Conservation (phyloP, 2,113 vertebrate genomes). For the Ceratotherium simum region DNA sequence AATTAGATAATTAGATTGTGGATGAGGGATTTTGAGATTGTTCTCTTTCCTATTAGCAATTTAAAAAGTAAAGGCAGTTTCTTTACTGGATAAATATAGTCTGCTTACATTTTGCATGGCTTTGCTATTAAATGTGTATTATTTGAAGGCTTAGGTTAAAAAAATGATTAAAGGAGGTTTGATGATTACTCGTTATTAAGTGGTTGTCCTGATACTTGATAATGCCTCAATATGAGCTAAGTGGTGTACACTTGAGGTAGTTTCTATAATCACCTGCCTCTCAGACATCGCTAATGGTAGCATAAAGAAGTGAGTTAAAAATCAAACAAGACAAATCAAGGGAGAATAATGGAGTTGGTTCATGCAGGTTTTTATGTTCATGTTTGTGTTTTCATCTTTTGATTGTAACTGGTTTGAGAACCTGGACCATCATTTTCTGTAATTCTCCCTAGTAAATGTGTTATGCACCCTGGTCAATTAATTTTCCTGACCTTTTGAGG, state of each 20-base stretch:
- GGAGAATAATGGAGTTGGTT: background rate
- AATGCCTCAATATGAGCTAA: background rate
- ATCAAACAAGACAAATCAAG: background rate
- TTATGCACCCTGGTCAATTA: background rate
- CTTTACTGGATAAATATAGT: background rate
- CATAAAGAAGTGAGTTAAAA: slow-evolving; percentile 1
- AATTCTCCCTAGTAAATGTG: background rate
- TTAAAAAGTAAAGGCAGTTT: slow-evolving; percentile 4
- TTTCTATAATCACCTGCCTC: background rate
- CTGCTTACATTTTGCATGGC: slow-evolving; percentile 3
- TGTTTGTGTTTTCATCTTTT: background rate
- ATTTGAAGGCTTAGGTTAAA: slow-evolving; percentile 37
- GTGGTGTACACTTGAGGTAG: background rate
- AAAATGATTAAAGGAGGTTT: slow-evolving; percentile 21
- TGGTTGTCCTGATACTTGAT: slow-evolving; percentile 16
- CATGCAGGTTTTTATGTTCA: background rate
- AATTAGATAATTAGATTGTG: slow-evolving; percentile 1
- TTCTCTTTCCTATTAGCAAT: slow-evolving; percentile 30
- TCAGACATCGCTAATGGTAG: background rate
- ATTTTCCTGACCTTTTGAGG: slow-evolving; percentile 66
- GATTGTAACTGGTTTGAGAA: background rate
- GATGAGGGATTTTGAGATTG: slow-evolving; percentile 24
- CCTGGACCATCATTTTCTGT: background rate
- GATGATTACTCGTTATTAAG: background rate
- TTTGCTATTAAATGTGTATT: slow-evolving; percentile 49